Evolutionary conservation across 2,113 vertebrate genomes (phyloP).

Genomic region (Irena cyanogastra): DNA sequence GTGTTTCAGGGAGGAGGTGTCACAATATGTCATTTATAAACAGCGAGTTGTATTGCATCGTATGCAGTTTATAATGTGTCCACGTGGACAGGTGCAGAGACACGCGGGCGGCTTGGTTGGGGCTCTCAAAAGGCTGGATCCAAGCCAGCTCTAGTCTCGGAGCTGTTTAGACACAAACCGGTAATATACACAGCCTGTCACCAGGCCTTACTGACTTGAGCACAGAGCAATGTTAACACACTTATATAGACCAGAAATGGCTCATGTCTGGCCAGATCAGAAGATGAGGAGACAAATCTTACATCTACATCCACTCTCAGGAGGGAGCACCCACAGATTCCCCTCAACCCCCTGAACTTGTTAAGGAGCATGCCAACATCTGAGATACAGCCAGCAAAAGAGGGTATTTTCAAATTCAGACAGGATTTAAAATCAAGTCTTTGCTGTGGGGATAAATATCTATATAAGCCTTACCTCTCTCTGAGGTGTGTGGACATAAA

Average conservation of each 20-base stretch:
- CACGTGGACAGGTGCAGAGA: conserved; percentile 52
- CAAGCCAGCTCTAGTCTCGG: conserved; percentile 8
- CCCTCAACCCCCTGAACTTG: background rate
- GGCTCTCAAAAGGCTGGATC: conserved; percentile 42
- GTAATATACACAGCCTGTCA: conserved; percentile 52
- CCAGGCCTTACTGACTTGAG: conserved; percentile 38
- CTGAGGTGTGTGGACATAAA: background rate
- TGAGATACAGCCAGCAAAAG: background rate
- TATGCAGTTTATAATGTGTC: background rate
- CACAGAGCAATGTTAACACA: background rate
- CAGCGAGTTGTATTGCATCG: background rate
- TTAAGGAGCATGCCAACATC: background rate
- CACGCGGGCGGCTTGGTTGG: conserved; percentile 9
- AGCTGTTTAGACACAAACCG: conserved; percentile 59
- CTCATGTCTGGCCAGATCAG: background rate
- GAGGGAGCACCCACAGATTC: background rate
- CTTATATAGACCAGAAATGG: background rate
- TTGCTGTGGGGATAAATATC: background rate
- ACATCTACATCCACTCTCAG: background rate
- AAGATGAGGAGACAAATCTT: background rate
- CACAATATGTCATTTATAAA: conserved; percentile 25
- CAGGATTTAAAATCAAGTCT: background rate
- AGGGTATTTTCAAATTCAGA: background rate
- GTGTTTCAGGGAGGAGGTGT: conserved; percentile 16
- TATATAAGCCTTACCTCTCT: background rate